Percentiles rank a stretch among this genome's conserved stretches.
These are phyloP conservation scores for Octonoba sinensis DNA, from an alignment of 2,888 invertebrate genomes.

Conservation along the genomic window DNA sequence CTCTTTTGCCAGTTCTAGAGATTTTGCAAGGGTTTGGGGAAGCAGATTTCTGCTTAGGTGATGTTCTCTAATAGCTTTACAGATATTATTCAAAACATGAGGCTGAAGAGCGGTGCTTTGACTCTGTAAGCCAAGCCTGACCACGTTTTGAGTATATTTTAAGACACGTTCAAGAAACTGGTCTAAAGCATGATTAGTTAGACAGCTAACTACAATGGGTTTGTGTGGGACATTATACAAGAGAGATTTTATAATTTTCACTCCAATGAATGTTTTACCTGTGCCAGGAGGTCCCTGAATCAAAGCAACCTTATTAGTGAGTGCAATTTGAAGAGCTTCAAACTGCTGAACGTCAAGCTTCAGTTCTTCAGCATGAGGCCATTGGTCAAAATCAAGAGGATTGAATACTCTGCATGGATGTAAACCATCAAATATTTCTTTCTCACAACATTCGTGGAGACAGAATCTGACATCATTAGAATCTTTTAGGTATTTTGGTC, in stretches of 20 bases:
- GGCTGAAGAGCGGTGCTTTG: constrained; percentile 73
- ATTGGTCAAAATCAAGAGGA: constrained; percentile 67
- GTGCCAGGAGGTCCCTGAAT: constrained; percentile 81
- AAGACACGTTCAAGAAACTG: constrained; percentile 84
- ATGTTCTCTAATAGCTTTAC: too few relatives aligned
- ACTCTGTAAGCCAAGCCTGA: constrained; percentile 81
- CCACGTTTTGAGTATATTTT: constrained; percentile 75
- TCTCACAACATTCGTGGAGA: constrained; percentile 35
- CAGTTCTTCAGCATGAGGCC: constrained; percentile 74
- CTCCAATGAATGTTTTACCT: constrained; percentile 77
- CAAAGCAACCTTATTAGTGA: constrained; percentile 73
- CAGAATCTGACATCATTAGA: constrained; percentile 18
- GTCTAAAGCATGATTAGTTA: constrained; percentile 88
- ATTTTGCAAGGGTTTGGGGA: too few relatives aligned
- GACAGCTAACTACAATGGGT: constrained; percentile 84
- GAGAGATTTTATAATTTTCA: constrained; percentile 80
- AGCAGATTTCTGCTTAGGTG: too few relatives aligned
- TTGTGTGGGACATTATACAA: constrained; percentile 75
- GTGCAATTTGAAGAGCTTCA: constrained; percentile 68
- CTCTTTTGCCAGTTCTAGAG: too few relatives aligned
- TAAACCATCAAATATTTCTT: not conserved
- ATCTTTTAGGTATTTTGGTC: constrained; percentile 24
- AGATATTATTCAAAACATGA: constrained; percentile 13
- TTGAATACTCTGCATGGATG: constrained; percentile 24
- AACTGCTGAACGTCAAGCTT: constrained; percentile 76